Conservation (phyloP, 2,113 vertebrate genomes). For the Elephantulus edwardii region DNA sequence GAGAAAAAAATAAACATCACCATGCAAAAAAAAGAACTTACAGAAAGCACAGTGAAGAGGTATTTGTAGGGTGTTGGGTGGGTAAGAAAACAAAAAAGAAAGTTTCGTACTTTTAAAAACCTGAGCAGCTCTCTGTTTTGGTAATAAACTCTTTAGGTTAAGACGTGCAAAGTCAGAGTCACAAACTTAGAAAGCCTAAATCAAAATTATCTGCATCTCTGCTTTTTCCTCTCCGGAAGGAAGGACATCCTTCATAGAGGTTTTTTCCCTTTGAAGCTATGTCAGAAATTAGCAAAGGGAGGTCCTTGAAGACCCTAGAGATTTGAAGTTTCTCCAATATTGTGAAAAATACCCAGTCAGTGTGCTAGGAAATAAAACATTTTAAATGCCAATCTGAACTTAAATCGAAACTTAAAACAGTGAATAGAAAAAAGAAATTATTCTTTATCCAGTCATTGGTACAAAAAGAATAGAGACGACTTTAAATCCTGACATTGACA, state of each 20-base stretch:
- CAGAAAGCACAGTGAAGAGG: constrained; percentile 56
- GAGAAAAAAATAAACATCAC: constrained; percentile 50
- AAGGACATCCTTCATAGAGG: neutral
- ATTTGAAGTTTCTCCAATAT: neutral
- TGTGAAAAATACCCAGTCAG: neutral
- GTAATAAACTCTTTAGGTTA: neutral
- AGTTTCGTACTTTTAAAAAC: neutral
- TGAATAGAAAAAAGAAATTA: neutral
- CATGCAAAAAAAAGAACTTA: constrained; percentile 29
- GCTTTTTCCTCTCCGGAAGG: neutral
- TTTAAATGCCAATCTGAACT: neutral
- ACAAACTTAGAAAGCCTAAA: neutral
- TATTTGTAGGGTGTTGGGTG: neutral
- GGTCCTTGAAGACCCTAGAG: neutral
- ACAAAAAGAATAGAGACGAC: neutral
- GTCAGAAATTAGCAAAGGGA: neutral
- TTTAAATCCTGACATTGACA: neutral
- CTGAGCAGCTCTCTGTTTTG: neutral
- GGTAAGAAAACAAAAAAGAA: neutral
- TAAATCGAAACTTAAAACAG: neutral
- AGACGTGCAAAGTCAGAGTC: neutral
- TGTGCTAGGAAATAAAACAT: neutral
- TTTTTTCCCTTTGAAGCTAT: neutral
- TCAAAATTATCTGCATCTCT: neutral
- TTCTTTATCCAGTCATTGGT: neutral